phyloP scores from a whole-genome alignment of 2,797 vertebrate genomes.

The Adelosebastes latens region DNA sequence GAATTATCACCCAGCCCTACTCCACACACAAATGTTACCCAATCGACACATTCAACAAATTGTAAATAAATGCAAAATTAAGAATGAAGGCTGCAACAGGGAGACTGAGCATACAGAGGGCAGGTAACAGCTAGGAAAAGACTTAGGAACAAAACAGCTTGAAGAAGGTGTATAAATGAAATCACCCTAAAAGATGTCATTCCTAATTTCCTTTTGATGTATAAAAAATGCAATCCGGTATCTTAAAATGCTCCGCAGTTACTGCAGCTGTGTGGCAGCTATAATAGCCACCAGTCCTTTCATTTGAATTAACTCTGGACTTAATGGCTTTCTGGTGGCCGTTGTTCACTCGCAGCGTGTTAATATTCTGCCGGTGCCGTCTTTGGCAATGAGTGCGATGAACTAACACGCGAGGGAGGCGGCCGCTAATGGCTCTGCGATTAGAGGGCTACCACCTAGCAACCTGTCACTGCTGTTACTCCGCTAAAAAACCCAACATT shows the following conservation, averaged over 20 bases:
- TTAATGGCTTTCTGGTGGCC: constrained; percentile 38
- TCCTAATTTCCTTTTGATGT: not conserved
- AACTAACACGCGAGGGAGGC: constrained; percentile 24
- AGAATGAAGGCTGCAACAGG: no score
- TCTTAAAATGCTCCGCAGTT: not conserved
- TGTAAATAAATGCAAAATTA: not conserved
- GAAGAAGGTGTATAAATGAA: not conserved
- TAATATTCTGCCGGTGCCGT: constrained; percentile 53
- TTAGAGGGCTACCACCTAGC: constrained; percentile 56
- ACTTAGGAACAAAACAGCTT: not conserved
- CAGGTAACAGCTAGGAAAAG: not conserved
- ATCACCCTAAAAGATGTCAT: not conserved
- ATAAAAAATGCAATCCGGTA: not conserved
- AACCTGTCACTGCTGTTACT: constrained; percentile 54
- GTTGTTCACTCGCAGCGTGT: constrained; percentile 18
- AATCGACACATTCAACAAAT: no score
- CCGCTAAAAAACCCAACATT: constrained; percentile 32
- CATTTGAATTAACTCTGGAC: constrained; percentile 24
- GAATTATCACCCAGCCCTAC: no score
- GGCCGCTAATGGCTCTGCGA: constrained; percentile 62
- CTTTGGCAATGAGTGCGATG: constrained; percentile 22
- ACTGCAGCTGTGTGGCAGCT: constrained; percentile 1
- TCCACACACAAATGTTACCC: no score
- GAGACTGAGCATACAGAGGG: not conserved
- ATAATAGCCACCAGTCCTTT: not conserved